phyloP scores from a whole-genome alignment of 1,140 invertebrate genomes.

The Dermatophagoides farinae region DNA sequence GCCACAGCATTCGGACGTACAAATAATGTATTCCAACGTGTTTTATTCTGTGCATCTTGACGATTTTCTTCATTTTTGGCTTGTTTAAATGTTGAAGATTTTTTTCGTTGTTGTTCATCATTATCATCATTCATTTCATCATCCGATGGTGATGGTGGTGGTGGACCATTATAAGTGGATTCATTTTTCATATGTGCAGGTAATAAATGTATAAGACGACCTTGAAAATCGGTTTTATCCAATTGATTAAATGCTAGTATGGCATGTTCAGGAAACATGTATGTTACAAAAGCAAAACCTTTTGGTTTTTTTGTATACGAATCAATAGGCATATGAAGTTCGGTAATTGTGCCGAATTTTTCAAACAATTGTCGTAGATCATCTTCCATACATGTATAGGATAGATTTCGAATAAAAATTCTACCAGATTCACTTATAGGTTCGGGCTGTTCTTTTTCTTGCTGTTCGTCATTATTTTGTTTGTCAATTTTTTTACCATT shows the following conservation, averaged over 20 bases:
- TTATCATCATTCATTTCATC: neutral
- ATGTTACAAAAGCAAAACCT: conserved; percentile 83
- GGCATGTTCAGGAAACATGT: conserved; percentile 85
- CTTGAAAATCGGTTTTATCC: conserved; percentile 65
- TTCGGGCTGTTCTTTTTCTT: conserved; percentile 23
- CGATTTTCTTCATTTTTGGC: conserved; percentile 64
- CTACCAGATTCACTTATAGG: conserved; percentile 42
- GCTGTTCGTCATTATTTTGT: conserved; percentile 25
- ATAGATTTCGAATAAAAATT: conserved; percentile 81
- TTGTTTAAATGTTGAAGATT: conserved; percentile 44
- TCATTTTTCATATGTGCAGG: conserved; percentile 48
- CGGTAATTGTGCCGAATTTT: conserved; percentile 65
- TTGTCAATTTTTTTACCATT: neutral
- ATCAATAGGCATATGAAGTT: conserved; percentile 77
- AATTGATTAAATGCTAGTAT: conserved; percentile 62
- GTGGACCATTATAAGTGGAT: neutral
- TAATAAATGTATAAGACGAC: conserved; percentile 76
- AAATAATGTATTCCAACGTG: conserved; percentile 95
- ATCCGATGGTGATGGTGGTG: neutral
- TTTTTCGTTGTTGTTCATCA: neutral
- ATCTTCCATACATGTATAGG: conserved; percentile 68
- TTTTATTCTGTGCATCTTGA: conserved; percentile 39
- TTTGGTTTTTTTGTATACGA: conserved; percentile 57
- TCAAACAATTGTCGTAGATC: conserved; percentile 64
- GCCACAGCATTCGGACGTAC: conserved; percentile 81